Evolutionary conservation across 2,797 vertebrate genomes (phyloP).

Genomic region (Epinephelus coioides): DNA sequence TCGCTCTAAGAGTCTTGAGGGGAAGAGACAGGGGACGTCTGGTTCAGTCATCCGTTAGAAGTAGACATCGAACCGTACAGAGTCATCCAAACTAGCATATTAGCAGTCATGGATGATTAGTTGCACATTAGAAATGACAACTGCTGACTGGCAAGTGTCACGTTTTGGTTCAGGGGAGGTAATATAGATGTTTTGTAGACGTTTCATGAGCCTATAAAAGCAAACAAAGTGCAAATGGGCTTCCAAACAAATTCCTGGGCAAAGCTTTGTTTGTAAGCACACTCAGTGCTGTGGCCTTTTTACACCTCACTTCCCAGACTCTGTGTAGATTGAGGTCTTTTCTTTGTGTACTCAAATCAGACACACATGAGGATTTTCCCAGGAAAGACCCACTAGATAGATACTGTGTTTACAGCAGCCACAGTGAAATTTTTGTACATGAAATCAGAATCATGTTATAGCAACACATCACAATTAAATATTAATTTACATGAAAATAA

Average conservation of each 20-base stretch:
- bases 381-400: not conserved
- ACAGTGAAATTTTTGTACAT: not conserved
- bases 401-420: not conserved
- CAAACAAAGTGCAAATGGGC: constrained; percentile 23
- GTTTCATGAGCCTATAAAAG: not conserved
- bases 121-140: constrained; percentile 49
- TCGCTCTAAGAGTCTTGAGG: constrained; percentile 29
- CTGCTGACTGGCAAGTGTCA: constrained; percentile 48
- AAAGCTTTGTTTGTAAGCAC: constrained; percentile 23
- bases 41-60: constrained; percentile 52
- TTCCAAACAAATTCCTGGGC: constrained; percentile 8
- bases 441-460: not conserved
- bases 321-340: constrained; percentile 3
- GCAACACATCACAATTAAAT: not conserved
- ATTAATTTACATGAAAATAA: not conserved
- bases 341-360: not conserved
- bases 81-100: constrained; percentile 40
- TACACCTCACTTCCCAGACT: constrained; percentile 23
- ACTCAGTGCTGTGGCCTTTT: constrained; percentile 2
- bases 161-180: constrained; percentile 5
- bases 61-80: constrained; percentile 45
- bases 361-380: constrained; percentile 11
- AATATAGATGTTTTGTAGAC: constrained; percentile 30
- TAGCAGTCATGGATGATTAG: constrained; percentile 58
- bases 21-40: constrained; percentile 30